Evolutionary conservation across 2,113 vertebrate species (phyloP).

Genomic region (Poicephalus gulielmi): DNA sequence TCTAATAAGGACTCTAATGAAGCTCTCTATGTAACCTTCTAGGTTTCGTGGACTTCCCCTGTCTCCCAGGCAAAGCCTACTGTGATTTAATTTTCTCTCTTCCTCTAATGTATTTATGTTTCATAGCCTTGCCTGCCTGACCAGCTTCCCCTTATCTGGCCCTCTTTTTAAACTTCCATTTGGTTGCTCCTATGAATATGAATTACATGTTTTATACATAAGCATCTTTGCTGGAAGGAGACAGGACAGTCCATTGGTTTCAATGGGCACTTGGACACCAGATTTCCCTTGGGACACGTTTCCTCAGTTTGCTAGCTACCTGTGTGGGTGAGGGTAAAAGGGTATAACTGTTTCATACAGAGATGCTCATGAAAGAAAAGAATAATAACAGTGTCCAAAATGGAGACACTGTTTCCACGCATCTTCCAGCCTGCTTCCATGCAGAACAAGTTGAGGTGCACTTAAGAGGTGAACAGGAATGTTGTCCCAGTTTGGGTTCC

Average conservation of each 20-base stretch:
- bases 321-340: not conserved
- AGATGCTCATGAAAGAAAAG: not conserved
- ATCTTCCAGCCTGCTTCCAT: not conserved
- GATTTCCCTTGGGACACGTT: not conserved
- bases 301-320: not conserved
- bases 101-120: not conserved
- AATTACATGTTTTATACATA: not conserved
- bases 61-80: not conserved
- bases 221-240: not conserved
- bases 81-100: not conserved
- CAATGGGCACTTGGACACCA: not conserved
- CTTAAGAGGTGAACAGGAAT: not conserved
- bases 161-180: not conserved
- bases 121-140: not conserved
- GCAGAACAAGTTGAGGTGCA: not conserved
- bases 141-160: not conserved
- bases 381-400: not conserved
- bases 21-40: not conserved
- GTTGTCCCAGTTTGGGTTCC: not conserved
- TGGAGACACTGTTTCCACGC: not conserved
- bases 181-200: not conserved
- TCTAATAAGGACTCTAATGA: not conserved
- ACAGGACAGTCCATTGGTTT: not conserved
- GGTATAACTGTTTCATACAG: not conserved
- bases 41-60: not conserved